Evolutionary conservation across 1,140 invertebrate genomes (phyloP).

Genomic region (Drosophila ogumai): DNA sequence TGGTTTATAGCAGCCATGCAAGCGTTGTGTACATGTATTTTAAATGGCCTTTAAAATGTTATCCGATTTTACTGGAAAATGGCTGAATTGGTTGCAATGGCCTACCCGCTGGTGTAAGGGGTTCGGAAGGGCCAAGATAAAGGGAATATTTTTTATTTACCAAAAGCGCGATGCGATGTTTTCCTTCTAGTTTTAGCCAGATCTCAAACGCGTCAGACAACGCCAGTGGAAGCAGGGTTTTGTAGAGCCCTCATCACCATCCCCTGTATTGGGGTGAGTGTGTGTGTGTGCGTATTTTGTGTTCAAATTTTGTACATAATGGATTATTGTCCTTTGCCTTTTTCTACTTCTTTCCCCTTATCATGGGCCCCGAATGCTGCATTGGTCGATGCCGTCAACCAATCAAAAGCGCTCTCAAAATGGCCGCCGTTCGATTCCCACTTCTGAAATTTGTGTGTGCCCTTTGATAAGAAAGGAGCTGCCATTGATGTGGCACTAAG

Average conservation of each 20-base stretch:
- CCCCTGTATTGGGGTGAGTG: conserved; percentile 20
- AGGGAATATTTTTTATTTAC: conserved; percentile 57
- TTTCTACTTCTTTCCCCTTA: conserved; percentile 65
- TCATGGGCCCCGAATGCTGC: conserved; percentile 69
- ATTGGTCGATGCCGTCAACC: conserved; percentile 85
- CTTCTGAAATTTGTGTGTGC: conserved; percentile 47
- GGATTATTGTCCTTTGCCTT: conserved; percentile 83
- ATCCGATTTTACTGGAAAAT: background rate
- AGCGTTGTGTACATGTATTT: background rate
- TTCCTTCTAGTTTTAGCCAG: conserved; percentile 54
- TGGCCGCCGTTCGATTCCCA: conserved; percentile 80
- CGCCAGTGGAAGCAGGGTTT: conserved; percentile 15
- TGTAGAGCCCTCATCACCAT: conserved; percentile 23
- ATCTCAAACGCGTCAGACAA: conserved; percentile 70
- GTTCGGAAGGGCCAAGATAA: conserved; percentile 27
- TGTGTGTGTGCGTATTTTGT: conserved; percentile 61
- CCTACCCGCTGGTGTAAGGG: conserved; percentile 4
- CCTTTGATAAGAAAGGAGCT: conserved; percentile 33
- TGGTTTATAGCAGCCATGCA: too few relatives aligned
- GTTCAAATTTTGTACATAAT: conserved; percentile 84
- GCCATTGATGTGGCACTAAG: conserved; percentile 10
- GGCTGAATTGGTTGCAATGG: background rate
- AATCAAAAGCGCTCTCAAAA: conserved; percentile 85
- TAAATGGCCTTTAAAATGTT: background rate
- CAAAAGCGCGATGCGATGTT: conserved; percentile 53